phyloP scores from a whole-genome alignment of 2,113 vertebrate genomes.

The Paradoxurus hermaphroditus region DNA sequence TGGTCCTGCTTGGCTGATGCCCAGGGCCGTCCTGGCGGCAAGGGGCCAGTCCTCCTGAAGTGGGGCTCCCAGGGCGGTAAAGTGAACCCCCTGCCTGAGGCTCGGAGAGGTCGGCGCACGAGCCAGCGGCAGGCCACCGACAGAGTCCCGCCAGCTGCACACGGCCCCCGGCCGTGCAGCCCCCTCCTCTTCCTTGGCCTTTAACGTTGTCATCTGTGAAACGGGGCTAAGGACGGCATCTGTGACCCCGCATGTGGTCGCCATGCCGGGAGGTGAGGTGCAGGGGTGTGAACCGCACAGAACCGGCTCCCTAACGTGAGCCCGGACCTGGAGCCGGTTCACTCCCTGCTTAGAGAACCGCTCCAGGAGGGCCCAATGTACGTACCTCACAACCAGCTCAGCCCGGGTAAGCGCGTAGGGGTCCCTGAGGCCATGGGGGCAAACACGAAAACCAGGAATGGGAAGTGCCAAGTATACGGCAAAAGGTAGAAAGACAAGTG shows the following conservation, averaged over 20 bases:
- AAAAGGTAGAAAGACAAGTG: background rate
- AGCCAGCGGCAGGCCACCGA: background rate
- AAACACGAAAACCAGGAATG: background rate
- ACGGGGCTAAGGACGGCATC: background rate
- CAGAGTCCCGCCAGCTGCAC: background rate
- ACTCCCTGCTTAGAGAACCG: background rate
- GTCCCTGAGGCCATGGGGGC: background rate
- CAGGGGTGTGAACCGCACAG: fast-evolving
- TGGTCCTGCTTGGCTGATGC: background rate
- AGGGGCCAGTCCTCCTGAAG: background rate
- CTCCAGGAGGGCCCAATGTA: background rate
- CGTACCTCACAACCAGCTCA: background rate
- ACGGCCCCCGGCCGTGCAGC: background rate
- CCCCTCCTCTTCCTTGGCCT: background rate
- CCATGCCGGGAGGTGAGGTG: background rate
- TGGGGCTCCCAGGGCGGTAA: background rate
- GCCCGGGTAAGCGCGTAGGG: background rate
- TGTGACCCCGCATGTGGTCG: background rate
- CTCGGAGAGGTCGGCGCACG: background rate
- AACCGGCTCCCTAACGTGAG: background rate
- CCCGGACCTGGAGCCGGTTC: background rate
- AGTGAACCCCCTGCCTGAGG: background rate
- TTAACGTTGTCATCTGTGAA: background rate
- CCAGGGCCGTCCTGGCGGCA: fast-evolving
- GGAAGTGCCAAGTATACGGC: background rate